Base-by-base conservation (phyloP, 2,113 vertebrate genomes). In the Salvelinus namaycush region DNA sequence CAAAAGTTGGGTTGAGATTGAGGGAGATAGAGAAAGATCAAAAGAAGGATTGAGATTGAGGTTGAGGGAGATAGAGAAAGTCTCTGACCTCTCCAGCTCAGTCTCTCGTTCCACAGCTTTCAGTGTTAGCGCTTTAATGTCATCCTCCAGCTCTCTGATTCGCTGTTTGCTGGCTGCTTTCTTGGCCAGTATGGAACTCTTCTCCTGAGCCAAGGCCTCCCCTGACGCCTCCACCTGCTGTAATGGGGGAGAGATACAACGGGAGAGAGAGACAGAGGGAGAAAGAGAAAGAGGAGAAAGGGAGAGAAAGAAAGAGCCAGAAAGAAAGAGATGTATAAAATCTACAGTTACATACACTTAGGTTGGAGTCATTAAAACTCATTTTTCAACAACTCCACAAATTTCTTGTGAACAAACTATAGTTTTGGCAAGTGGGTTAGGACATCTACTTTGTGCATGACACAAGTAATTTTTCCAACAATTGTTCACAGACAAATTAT, bases 81-180 rank as follows among this genome's bases (percentile, higher is more conserved):
- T 62, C 59, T 74, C 84, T 81, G 75, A 96, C 96, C 95, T 95
- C 83, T 96, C 95, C 75, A 96, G 75, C 76, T 96, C 95, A 0
- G 89, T 92, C 79, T 96, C 95, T 81, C 91, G 92, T 44, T 94
- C 94, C 83, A 94, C 84, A 44, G 91, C 89, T 83, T 92, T 95
- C 83, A 93, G 89, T 54, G 87, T 93, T 84, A 96, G 90, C 64
- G 83, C 87, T 85, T 93, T 92, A 77, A 97, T 92, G 78, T 96
- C 94, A 12, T 93, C 91, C 80, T 96, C 94, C 84, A 97, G 90
- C 81, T 95, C 93, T 83, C 85, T 79, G 87, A 95, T 94, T 75
- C 86, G 92, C 51, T 89, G 89, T 84, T 92, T 87, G n/a, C 90
- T 93, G 1, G 91, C 89, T 51, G 91, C 92, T 69, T 91, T 93